Evolutionary conservation across 2,888 invertebrate species (phyloP), one percentile per base, ranked within the genome.

Genomic region (Parochlus steinenii): DNA sequence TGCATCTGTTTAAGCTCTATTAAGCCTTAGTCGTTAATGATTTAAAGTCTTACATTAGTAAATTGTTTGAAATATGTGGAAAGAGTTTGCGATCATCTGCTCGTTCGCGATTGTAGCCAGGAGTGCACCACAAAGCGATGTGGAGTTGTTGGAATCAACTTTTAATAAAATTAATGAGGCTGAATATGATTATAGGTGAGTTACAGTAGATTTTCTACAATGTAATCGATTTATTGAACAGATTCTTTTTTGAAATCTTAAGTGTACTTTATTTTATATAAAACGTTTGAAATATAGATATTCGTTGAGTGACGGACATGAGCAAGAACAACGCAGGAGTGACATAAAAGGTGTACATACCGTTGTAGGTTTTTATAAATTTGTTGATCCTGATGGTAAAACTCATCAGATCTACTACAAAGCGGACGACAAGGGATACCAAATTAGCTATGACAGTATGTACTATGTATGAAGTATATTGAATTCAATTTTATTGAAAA

Each of bases 371-470:
- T 33, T 33, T 27, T 33, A 33, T 12, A 33, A 33, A 20, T 33
- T 27, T n/a, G 14, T 18, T 27, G 33, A 33, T 27, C 33, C 33
- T 12, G 33, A 33, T 12, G 33, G 33, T n/a, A 33, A 26, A 12
- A 20, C 18, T 15, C 26, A 27, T 7, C 17, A 33, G 19, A 33
- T 33, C 20, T 33, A 33, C 20, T 33, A 33, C 23, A 33, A 33
- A 33, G 33, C 33, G 10, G 33, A 33, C 27, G 12, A 33, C 12
- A 33, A 33, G 15, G 33, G 33, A 33, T 33, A 33, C 20, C 26
- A 26, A 10, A 20, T 33, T 19, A 33, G 33, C 20, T 33, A 33
- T 20, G 33, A 33, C 20, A 33, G 33, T 33, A 33, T 27, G 33
- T 28, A 10, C 15, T 15, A 27, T 12, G 12, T 8, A 10, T 14